Conservation (phyloP, 2,888 invertebrate genomes). For the Agrilus biguttatus region DNA sequence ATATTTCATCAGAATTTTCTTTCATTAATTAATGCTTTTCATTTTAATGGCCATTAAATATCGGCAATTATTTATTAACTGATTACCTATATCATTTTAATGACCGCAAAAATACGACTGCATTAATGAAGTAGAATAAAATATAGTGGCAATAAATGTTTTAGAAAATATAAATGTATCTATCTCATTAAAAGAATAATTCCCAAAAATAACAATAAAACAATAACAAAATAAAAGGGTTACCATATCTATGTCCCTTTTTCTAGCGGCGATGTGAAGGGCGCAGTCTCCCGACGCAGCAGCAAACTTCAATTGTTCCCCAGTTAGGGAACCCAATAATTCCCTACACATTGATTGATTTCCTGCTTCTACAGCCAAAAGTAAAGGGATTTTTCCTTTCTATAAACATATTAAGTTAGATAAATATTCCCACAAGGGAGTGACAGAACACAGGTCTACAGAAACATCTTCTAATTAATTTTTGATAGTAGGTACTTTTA, state of each 20-base stretch:
- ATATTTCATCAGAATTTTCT: too few relatives aligned
- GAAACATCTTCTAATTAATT: background rate
- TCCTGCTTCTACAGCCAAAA: constrained; percentile 87
- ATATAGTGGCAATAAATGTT: too few relatives aligned
- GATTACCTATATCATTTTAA: background rate
- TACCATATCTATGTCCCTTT: constrained; percentile 83
- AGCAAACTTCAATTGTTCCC: constrained; percentile 75
- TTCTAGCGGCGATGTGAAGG: constrained; percentile 85
- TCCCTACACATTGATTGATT: constrained; percentile 93
- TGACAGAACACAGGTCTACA: background rate
- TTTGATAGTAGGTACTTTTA: background rate
- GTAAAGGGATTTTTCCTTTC: constrained; percentile 87
- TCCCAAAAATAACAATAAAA: background rate
- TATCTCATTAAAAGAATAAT: too few relatives aligned
- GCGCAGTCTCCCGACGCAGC: constrained; percentile 85
- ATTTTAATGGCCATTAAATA: background rate
- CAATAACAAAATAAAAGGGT: background rate
- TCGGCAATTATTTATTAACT: background rate
- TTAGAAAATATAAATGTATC: too few relatives aligned
- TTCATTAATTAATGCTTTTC: too few relatives aligned
- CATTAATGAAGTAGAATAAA: too few relatives aligned
- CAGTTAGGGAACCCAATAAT: constrained; percentile 72
- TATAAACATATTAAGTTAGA: constrained; percentile 32
- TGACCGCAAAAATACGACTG: background rate
- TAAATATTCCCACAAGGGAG: background rate